Evolutionary conservation across 2,888 invertebrate genomes (phyloP), one percentile per base, ranked within the genome.

Genomic region (Drosophila atripex): DNA sequence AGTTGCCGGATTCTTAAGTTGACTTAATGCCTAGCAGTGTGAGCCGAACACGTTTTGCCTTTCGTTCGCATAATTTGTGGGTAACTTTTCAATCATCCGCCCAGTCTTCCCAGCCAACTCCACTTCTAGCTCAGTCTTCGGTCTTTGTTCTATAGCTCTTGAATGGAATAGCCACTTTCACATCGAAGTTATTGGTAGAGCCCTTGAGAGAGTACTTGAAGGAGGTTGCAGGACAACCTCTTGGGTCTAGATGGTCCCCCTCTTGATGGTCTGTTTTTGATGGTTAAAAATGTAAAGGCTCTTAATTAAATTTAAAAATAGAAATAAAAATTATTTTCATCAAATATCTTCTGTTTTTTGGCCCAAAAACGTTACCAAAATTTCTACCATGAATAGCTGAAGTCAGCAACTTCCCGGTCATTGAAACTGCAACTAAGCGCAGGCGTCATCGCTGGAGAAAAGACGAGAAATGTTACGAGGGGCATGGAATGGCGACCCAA

Each of bases 31-130:
- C 71, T 51, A 59, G 43, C 35, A 45, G 55, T 64, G 41, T 16
- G 47, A 60, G 56, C 70, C 50, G 73, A 77, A 75, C 79, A 79
- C 75, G 79, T 79, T 78, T 69, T 75, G 23, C 45, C 43, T 46
- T 65, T 59, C 21, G 8, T 25, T 43, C 56, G 68, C 68, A 69
- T 63, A 49, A 59, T 70, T 78, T 71, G 56, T 59, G 70, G 53
- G 50, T 63, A 71, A 71, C 54, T 75, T 70, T 68, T 61, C 60
- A 63, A 64, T 60, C 51, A 60, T 30, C 21, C n/a, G 35, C 50
- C 12, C 32, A 30, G 11, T 32, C 32, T 32, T 32, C 6, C 3
- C 14, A 25, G 30, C 43, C 43, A 18, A n/a, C 30, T 30, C 7
- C 18, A 7, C 23, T 6, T 21, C 16, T 8, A n/a, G 6, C 21